Evolutionary conservation across 2,888 invertebrate species (phyloP).

Genomic region (Parnassius orleans): DNA sequence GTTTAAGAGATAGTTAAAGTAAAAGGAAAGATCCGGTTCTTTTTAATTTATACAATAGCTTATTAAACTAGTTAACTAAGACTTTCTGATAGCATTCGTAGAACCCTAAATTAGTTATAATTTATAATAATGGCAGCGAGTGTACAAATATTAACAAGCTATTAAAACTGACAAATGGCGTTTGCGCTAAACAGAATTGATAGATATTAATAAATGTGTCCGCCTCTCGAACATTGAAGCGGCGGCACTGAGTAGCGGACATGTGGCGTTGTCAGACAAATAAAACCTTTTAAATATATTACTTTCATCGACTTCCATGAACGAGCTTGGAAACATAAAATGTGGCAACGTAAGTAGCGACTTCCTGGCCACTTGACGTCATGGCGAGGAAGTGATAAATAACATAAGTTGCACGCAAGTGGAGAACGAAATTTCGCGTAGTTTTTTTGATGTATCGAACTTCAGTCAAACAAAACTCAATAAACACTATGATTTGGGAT

Average conservation of each 20-base stretch:
- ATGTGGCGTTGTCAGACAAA: constrained; percentile 16
- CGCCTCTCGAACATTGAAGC: constrained; percentile 8
- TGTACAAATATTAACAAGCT: background rate
- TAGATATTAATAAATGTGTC: constrained; percentile 23
- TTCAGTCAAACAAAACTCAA: background rate
- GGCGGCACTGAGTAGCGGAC: constrained; percentile 14
- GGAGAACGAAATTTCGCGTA: constrained; percentile 25
- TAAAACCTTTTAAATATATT: constrained; percentile 25
- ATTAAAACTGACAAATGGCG: constrained; percentile 12
- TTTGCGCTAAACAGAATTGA: constrained; percentile 9
- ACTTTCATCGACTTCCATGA: constrained; percentile 23
- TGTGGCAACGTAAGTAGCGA: constrained; percentile 38
- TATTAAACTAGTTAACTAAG: no score
- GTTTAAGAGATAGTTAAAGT: no score
- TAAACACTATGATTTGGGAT: no score
- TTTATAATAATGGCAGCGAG: background rate
- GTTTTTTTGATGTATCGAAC: background rate
- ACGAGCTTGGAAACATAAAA: constrained; percentile 13
- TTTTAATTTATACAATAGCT: no score
- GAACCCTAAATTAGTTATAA: no score
- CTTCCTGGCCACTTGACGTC: constrained; percentile 42
- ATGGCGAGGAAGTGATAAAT: constrained; percentile 43
- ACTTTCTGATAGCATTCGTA: no score
- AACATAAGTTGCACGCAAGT: constrained; percentile 33
- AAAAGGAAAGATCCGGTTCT: no score